phyloP scores from a whole-genome alignment of 2,113 vertebrate genomes.

The Ploceus nigricollis region DNA sequence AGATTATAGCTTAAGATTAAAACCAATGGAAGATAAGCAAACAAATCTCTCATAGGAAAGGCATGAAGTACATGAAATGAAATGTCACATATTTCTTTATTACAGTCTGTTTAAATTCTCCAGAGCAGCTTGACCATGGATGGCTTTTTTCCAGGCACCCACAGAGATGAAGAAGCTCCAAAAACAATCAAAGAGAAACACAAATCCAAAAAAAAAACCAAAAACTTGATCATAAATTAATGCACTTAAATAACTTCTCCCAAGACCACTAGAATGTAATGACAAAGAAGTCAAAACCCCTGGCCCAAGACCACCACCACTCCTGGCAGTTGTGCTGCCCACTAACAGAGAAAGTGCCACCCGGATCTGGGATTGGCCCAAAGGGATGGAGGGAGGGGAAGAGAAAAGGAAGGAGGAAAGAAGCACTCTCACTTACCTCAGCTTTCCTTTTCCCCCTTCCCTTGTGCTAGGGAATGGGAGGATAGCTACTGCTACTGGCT shows the following conservation, averaged over 20 bases:
- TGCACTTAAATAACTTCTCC: conserved; percentile 4
- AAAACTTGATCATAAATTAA: background rate
- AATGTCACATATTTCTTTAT: conserved; percentile 33
- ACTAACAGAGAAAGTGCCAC: background rate
- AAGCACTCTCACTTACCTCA: background rate
- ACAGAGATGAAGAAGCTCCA: background rate
- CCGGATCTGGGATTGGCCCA: background rate
- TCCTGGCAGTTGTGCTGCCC: background rate
- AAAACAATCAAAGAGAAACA: background rate
- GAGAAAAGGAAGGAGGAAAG: background rate
- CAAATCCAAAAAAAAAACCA: background rate
- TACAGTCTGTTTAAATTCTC: background rate
- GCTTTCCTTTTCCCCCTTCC: background rate
- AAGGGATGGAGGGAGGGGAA: background rate
- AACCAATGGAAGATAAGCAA: background rate
- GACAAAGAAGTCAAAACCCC: background rate
- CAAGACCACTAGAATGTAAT: background rate
- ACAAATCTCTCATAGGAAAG: background rate
- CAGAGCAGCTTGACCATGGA: background rate
- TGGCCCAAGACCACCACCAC: background rate
- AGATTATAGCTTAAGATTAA: background rate
- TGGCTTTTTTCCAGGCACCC: background rate
- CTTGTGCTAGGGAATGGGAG: background rate
- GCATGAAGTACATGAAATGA: background rate
- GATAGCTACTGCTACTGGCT: background rate